Base-by-base conservation (phyloP, 2,113 vertebrate species). In the Theropithecus gelada region DNA sequence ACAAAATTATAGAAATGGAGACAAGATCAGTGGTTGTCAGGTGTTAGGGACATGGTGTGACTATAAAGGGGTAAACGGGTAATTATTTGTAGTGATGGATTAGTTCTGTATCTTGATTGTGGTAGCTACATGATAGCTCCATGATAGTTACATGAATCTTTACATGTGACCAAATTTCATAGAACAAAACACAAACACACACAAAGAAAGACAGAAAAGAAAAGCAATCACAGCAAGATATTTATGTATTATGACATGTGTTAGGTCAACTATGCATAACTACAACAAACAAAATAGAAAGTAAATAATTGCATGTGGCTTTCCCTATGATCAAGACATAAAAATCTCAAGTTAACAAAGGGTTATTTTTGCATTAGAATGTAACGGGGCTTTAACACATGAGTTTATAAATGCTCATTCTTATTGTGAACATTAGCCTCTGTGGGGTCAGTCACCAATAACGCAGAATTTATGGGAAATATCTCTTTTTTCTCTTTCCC, bases 401-500 rank as follows among this genome's bases (percentile, higher is more conserved):
- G 59, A 43, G 14, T 95, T 96, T 96, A 82, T 86, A 96, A 96
- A 90, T 40, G 83, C 13, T 87, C 73, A 75, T 93, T 90, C 90
- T 88, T 93, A 40, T 95, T 92, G 66, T 86, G 73, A 90, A 86
- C 55, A 95, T 96, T 92, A 96, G 48, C 93, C 3, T 87, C 82
- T 78, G 61, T 94, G 80, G 92, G 59, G 88, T 59, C 79, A 88
- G 80, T 88, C 89, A 90, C 87, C 95, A 93, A 84, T 96, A 97
- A 96, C 0, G 0, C 2, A 82, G 78, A 95, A 94, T 94, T 96
- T 97, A 96, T 96, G 95, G 96, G 92, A 97, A 97, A 94, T 97
- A 30, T 90, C 91, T 93, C 32, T 81, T 73, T 93, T 93, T 88
- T 38, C 64, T 84, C 80, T 95, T 85, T 93, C 64, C 57, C 79